Base-by-base conservation (phyloP, 64 coral and sea anemone genomes). In the Stichodactyla mertensii region DNA sequence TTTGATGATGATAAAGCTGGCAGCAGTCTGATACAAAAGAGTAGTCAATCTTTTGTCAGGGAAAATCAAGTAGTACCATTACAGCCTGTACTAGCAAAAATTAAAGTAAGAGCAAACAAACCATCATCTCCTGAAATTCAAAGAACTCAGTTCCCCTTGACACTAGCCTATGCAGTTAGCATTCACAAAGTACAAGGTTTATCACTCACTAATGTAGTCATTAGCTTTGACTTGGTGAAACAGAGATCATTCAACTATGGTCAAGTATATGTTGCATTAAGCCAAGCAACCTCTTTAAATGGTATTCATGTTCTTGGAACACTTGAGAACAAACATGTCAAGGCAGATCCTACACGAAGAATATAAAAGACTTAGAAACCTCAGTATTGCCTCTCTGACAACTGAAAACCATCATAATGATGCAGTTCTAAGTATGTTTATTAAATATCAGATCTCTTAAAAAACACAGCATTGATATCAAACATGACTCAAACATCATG, bases 231-330 rank as follows among this genome's bases (percentile, higher is more conserved):
- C 23, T 61, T 95, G 20, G 15, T 86, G 56, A 86, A 88, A 86
- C 89, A 95, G 85, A 86, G 82, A 84, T 64, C 71, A 11, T 94
- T 94, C 88, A 91, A 91, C 82, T 94, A 91, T 91, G 93, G 93
- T n/a, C 93, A 94, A 85, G 86, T 95, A 85, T 91, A 95, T 89
- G 87, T 95, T 9, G 88, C 88, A 84, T 59, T 95, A 83, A 92
- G 89, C 15, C 86, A 86, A 8, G 66, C 93, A 91, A 92, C 86
- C 52, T 78, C 93, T 77, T 82, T 94, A 9, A 88, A 91, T 88
- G 86, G 89, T 82, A 77, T 95, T 84, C 80, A 88, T 86, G 80
- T 91, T 85, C 88, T 94, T 87, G 93, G 93, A 9, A 85, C 87
- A 55, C 87, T 91, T 91, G 93, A 88, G 87, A 94, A 56, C 22